Base-by-base conservation (phyloP, 2,888 invertebrate species). In the Nysson spinosus region DNA sequence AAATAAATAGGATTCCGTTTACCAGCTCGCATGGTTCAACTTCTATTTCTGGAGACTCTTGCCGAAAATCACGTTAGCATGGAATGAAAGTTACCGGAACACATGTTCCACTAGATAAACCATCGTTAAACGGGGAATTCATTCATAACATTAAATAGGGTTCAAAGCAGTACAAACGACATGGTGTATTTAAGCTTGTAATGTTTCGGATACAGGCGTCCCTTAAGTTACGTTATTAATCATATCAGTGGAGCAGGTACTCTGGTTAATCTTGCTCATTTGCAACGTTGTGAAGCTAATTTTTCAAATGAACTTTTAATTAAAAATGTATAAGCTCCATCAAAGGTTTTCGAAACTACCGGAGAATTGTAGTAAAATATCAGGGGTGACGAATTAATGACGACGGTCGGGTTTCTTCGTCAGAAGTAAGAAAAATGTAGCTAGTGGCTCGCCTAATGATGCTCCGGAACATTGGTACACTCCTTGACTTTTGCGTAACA, bases 401-500 rank as follows among this genome's bases (percentile, higher is more conserved):
- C 4, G n/a, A 7, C 3, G 3, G 16, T 4, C 35, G 24, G 7
- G 28, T 9, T 30, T 4, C 9, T 19, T 12, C 6, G 20, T 19
- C 24, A 14, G 11, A 5, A 22, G 7, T 12, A 34, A 30, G 46
- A 39, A 60, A 39, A 39, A 42, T 17, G 19, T 44, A 22, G 37
- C 52, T 30, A 19, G 30, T 26, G 44, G 39, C 24, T 32, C 35
- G 30, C 22, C 61, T 66, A 72, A 75, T 65, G 64, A 75, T 40
- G 63, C 49, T 49, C 40, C 56, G 49, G 16, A 61, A 61, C 65
- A 55, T 64, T 30, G 64, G 57, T 77, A 65, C 56, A 58, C 22
- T 40, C 39, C 43, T 55, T 32, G 54, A 67, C 60, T 72, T 77
- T 79, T 79, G 77, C 72, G 74, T 79, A 79, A 79, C 74, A 62